phyloP scores from a whole-genome alignment of 2,797 vertebrate genomes.

The Anas bernieri region DNA sequence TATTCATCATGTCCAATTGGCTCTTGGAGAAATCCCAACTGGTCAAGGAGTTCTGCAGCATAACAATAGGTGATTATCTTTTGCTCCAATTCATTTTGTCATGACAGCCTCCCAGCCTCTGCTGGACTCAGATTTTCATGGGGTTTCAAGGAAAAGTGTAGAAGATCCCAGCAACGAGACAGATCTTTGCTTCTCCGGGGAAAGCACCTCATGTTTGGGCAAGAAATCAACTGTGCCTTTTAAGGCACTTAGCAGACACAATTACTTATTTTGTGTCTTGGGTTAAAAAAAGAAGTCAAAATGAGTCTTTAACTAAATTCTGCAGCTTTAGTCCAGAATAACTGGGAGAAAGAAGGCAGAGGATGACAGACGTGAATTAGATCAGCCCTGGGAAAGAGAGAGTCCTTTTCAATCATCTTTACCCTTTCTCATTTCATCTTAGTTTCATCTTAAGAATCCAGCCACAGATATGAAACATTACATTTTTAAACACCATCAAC shows the following conservation, averaged over 20 bases:
- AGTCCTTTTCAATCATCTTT: neutral
- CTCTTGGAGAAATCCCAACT: neutral
- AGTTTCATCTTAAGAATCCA: neutral
- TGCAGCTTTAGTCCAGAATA: neutral
- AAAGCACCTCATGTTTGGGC: neutral
- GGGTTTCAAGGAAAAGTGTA: neutral
- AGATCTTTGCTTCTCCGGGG: neutral
- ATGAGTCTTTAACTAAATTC: neutral
- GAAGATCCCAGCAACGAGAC: neutral
- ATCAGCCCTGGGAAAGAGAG: neutral
- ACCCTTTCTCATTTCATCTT: neutral
- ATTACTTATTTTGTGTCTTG: neutral
- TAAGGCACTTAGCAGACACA: neutral
- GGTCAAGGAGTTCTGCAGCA: neutral
- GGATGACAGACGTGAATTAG: neutral
- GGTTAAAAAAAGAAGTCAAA: neutral
- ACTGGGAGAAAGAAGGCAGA: neutral
- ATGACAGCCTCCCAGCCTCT: neutral
- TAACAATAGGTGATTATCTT: constrained; percentile 10
- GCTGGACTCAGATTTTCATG: neutral
- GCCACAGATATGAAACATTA: neutral
- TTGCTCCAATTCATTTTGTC: neutral
- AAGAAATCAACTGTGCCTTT: neutral
- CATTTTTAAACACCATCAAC: neutral
- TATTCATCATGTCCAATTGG: constrained; percentile 5